Conservation (phyloP, 2,888 invertebrate species). For the Allolobophora icterica region DNA sequence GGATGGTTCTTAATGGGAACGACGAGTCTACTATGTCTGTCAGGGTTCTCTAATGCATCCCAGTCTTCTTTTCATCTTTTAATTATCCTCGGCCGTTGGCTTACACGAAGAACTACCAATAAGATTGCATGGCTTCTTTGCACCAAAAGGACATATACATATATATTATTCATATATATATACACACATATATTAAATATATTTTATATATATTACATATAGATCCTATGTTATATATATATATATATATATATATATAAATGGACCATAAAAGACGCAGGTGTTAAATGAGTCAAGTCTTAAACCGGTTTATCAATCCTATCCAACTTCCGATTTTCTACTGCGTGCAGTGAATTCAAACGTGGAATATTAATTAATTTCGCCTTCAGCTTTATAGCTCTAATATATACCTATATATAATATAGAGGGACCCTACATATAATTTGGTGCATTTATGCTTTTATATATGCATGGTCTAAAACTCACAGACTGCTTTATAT, state of each 20-base stretch:
- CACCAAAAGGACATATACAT: neutral
- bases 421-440: neutral
- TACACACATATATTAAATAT: neutral
- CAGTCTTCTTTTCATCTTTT: neutral
- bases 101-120: neutral
- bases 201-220: neutral
- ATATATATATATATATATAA: neutral
- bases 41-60: neutral
- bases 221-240: too few species aligned
- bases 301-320: slow-evolving; percentile 1
- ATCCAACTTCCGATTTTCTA: slow-evolving; percentile 20
- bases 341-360: neutral
- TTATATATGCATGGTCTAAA: neutral
- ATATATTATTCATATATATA: neutral
- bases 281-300: neutral
- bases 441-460: slow-evolving; percentile 11
- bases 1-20: neutral
- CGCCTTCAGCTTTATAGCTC: neutral
- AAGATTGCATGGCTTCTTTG: neutral
- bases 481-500: neutral
- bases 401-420: neutral
- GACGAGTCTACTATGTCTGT: neutral
- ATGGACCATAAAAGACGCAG: slow-evolving; percentile 18
- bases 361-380: slow-evolving; percentile 18
- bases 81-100: neutral